Evolutionary conservation across 1,140 invertebrate species (phyloP).

Genomic region (Phymastichus coffea): DNA sequence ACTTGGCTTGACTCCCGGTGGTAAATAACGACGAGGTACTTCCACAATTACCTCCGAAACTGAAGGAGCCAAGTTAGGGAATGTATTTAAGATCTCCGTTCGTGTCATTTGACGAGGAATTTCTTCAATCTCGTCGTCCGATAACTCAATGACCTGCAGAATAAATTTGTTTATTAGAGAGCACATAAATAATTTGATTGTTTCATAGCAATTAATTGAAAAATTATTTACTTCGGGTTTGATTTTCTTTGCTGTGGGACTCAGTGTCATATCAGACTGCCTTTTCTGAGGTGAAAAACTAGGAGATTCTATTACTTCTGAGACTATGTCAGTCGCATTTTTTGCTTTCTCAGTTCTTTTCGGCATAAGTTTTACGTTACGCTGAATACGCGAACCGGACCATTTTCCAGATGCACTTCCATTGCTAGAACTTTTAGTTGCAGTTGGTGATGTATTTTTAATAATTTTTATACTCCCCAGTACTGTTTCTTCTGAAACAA

Average conservation of each 20-base stretch:
- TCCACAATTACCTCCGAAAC: slow-evolving; percentile 1
- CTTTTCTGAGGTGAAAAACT: too few species aligned
- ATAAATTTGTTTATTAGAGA: slow-evolving; percentile 15
- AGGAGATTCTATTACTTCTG: too few species aligned
- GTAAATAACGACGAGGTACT: slow-evolving; percentile 39
- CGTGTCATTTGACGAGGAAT: slow-evolving; percentile 41
- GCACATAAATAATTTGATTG: too few species aligned
- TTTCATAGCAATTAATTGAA: not conserved
- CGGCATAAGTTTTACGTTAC: slow-evolving; percentile 50
- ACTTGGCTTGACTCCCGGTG: slow-evolving; percentile 41
- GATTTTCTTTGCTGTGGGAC: slow-evolving; percentile 31
- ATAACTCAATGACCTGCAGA: slow-evolving; percentile 49
- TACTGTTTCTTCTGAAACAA: slow-evolving; percentile 49
- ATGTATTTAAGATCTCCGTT: slow-evolving; percentile 47
- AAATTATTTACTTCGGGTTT: slow-evolving; percentile 41
- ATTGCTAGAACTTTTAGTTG: not conserved
- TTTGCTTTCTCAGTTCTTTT: slow-evolving; percentile 47
- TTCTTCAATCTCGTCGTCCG: slow-evolving; percentile 52
- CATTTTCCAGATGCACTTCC: slow-evolving; percentile 38
- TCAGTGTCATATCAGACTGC: not conserved
- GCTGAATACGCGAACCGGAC: slow-evolving; percentile 47
- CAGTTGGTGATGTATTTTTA: slow-evolving; percentile 15
- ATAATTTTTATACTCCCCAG: slow-evolving; percentile 43
- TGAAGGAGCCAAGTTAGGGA: slow-evolving; percentile 47
- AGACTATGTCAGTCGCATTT: too few species aligned